phyloP scores from a whole-genome alignment of 2,113 vertebrate genomes.

The Pholis gunnellus region DNA sequence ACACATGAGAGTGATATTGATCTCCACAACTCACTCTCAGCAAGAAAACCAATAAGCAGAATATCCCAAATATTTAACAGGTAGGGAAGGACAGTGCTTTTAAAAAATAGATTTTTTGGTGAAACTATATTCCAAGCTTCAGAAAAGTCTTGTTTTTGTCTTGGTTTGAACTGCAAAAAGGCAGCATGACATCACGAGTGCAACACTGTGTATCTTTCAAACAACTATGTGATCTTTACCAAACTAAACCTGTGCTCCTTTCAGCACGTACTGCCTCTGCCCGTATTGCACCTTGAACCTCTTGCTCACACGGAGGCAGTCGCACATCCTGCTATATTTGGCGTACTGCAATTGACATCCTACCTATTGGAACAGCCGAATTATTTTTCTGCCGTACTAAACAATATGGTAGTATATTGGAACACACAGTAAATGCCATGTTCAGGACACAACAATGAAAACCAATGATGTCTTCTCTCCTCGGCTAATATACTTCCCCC shows the following conservation, averaged over 20 bases:
- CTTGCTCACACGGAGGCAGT: no score
- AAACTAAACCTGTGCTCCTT: no score
- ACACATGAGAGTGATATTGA: background rate
- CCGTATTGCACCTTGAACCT: no score
- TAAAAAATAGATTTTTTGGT: background rate
- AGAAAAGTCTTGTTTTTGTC: background rate
- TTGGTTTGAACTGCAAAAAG: background rate
- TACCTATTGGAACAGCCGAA: no score
- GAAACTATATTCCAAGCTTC: background rate
- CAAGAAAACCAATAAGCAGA: background rate
- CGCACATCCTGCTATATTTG: no score
- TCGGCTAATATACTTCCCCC: background rate
- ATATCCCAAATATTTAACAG: background rate
- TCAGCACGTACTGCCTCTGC: no score
- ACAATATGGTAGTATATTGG: no score
- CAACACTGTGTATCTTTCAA: background rate
- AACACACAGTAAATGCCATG: background rate
- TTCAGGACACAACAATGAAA: background rate
- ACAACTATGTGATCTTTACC: background rate
- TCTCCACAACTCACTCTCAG: background rate
- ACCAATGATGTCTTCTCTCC: background rate
- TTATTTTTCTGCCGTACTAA: no score
- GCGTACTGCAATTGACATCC: no score
- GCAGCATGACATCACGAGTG: background rate
- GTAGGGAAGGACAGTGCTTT: background rate